Evolutionary conservation across 1,140 invertebrate species (phyloP), one percentile per base, ranked within the genome.

Genomic region (Brachionus rubens): DNA sequence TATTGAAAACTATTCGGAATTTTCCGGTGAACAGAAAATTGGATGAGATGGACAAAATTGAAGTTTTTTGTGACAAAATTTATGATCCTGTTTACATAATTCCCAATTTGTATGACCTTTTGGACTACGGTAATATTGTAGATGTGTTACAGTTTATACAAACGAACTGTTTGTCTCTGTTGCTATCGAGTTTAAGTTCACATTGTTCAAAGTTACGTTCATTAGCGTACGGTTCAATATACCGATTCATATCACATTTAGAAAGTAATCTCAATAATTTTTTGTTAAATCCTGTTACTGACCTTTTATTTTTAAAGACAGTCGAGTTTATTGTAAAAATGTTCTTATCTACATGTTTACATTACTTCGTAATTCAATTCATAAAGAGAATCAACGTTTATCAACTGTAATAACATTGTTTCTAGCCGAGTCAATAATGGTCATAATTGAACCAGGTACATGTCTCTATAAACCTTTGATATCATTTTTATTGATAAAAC

Each of bases 381-480:
- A 83, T 85, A 76, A 85, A 87, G 65, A 83, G 82, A 75, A 81
- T 87, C n/a, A 81, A 84, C 76, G 86, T 85, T 78, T 92, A 26
- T 88, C 89, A 41, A 88, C 87, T 76, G 87, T 91, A 36, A 86
- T 89, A 10, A 87, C 89, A 0, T 83, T 88, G n/a, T 92, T 91
- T 79, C 82, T 91, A 24, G 89, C 89, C 1, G 87, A 87, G 80
- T 86, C 88, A 21, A 86, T 88, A 1, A 82, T 89, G 56, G 85
- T 90, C 4, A 86, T 90, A 21, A 87, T 88, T 0, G 86, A 89
- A 76, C 89, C 90, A 76, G 80, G 81, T 80, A 70, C 77, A 19
- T 12, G 9, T 21, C 54, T 70, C 14, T 91, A 90, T 79, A 84
- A 85, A 65, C 86, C 88, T 2, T 81, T 91, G 0, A 88, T 89